These are phyloP conservation scores for Bombus breviceps DNA, from an alignment of 1,140 invertebrate genomes.

Conservation along the genomic window DNA sequence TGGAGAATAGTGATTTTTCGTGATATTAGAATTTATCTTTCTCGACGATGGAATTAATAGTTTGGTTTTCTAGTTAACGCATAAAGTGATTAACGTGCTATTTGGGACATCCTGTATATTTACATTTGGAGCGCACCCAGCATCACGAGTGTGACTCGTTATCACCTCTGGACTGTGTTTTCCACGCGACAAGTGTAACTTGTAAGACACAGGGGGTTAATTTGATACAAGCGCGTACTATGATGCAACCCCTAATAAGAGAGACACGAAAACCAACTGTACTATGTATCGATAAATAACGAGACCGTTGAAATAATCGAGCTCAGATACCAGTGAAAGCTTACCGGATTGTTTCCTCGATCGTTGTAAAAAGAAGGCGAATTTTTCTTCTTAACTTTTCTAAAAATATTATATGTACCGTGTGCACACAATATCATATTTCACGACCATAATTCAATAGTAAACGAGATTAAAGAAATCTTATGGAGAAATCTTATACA, in stretches of 20 bases:
- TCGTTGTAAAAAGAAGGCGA: not conserved
- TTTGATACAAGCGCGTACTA: not conserved
- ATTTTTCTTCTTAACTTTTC: not conserved
- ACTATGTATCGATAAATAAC: not conserved
- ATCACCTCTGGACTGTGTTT: slow-evolving; percentile 14
- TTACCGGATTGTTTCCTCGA: not conserved
- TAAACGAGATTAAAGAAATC: not conserved
- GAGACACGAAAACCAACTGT: not conserved
- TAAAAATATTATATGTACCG: not conserved
- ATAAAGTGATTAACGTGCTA: not conserved
- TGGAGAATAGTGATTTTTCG: not conserved
- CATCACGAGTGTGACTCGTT: slow-evolving; percentile 4
- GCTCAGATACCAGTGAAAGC: not conserved
- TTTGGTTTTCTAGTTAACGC: not conserved
- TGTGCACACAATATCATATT: not conserved
- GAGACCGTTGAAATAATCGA: not conserved
- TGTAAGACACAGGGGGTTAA: slow-evolving; percentile 14
- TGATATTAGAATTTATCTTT: not conserved
- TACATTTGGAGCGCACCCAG: not conserved
- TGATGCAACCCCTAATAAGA: not conserved
- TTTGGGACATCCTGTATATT: not conserved
- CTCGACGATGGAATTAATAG: not conserved
- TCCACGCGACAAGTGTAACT: slow-evolving; percentile 6
- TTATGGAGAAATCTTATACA: not conserved
- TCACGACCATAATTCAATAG: not conserved